Conservation (phyloP, 1,140 invertebrate genomes). For the Carposina sasakii region DNA sequence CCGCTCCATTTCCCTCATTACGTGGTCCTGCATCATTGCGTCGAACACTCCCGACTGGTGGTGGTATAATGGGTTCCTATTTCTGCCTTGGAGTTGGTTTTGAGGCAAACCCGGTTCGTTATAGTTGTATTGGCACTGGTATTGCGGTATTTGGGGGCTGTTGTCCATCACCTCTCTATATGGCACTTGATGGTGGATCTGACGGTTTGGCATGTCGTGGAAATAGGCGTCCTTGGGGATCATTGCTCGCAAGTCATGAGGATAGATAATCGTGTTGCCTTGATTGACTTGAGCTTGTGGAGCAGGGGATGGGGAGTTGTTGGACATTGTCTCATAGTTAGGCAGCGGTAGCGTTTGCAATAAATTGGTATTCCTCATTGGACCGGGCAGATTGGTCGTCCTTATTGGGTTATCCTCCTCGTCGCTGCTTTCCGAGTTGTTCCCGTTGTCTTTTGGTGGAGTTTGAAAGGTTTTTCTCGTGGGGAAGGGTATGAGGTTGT, state of each 20-base stretch:
- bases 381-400: slow-evolving; percentile 65
- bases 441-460: slow-evolving; percentile 64
- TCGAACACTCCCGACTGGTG: slow-evolving; percentile 64
- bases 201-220: slow-evolving; percentile 72
- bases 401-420: slow-evolving; percentile 73
- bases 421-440: slow-evolving; percentile 73
- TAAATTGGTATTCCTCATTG: slow-evolving; percentile 72
- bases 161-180: slow-evolving; percentile 47
- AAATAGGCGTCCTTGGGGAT: slow-evolving; percentile 76
- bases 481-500: slow-evolving; percentile 67
- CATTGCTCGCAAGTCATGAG: slow-evolving; percentile 44
- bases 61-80: slow-evolving; percentile 62
- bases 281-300: slow-evolving; percentile 35
- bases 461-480: slow-evolving; percentile 68
- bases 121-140: slow-evolving; percentile 44
- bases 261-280: slow-evolving; percentile 32
- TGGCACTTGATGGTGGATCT: slow-evolving; percentile 52
- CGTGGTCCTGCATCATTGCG: slow-evolving; percentile 72
- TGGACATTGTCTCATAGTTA: slow-evolving; percentile 73
- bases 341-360: slow-evolving; percentile 66
- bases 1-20: slow-evolving; percentile 62
- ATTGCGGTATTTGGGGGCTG: slow-evolving; percentile 39
- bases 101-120: slow-evolving; percentile 49
- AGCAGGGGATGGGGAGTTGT: slow-evolving; percentile 64
- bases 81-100: slow-evolving; percentile 45